Conservation (phyloP, 2,888 invertebrate species). For the Embidobia sp. region DNA sequence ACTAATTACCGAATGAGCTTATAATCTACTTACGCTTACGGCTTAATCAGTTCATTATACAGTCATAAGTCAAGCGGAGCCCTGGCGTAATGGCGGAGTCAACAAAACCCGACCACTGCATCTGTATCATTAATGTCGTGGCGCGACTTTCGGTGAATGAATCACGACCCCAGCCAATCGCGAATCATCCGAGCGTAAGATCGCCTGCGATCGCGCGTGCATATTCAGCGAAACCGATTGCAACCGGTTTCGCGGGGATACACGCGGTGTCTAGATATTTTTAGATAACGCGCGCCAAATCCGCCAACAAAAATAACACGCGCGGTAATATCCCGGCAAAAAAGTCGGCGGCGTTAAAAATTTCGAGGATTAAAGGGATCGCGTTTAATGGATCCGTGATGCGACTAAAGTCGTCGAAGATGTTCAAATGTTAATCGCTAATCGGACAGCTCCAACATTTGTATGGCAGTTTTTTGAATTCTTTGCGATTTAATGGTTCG, state of each 20-base stretch:
- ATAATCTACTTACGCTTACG: slow-evolving; percentile 29
- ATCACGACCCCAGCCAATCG: slow-evolving; percentile 43
- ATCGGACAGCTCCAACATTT: no score
- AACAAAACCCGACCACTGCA: slow-evolving; percentile 25
- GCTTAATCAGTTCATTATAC: slow-evolving; percentile 30
- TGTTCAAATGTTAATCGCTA: no score
- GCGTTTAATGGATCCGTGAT: no score
- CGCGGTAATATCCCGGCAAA: neutral
- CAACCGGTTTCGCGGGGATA: slow-evolving; percentile 46
- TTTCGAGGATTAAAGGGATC: no score
- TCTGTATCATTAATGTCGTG: slow-evolving; percentile 42
- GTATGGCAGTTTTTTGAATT: no score
- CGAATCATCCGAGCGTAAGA: slow-evolving; percentile 42
- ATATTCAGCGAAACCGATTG: slow-evolving; percentile 41
- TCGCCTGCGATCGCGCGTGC: slow-evolving; percentile 29
- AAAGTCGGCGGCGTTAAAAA: no score
- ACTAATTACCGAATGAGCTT: slow-evolving; percentile 33
- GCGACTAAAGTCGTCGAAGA: no score
- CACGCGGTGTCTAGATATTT: slow-evolving; percentile 28
- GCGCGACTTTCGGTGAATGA: slow-evolving; percentile 39
- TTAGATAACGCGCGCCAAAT: slow-evolving; percentile 29
- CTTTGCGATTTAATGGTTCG: no score
- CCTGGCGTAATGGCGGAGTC: slow-evolving; percentile 21
- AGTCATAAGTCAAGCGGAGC: slow-evolving; percentile 46
- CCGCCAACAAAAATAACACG: neutral